Base-by-base conservation (phyloP, 2,797 vertebrate species). In the Staurois parvus region DNA sequence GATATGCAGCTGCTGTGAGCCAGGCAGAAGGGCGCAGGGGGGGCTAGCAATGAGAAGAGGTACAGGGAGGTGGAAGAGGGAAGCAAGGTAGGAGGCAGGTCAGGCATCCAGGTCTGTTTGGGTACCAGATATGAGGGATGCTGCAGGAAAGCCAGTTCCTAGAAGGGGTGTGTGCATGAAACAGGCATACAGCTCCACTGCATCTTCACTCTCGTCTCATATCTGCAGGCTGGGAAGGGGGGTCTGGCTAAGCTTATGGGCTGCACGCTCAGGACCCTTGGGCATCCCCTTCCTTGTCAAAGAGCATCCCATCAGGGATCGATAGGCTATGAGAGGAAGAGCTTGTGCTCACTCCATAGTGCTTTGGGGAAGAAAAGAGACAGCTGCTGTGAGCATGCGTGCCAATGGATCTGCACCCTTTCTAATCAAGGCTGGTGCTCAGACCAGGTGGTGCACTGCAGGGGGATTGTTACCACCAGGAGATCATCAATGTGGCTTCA, bases 391-490 rank as follows among this genome's bases (percentile, higher is more conserved):
- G 85, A 83, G 85, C 85, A 87, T 87, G 85, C 85, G 85, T 87
- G 81, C 62, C 56, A 70, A 52, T 69, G 68, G 75, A 87, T 72
- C 81, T 87, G 81, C 85, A 87, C 85, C 85, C 80, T 86, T 87
- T 84, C 59, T 79, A 68, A 84, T 48, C 76, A 83, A 42, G 32
- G 34, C 69, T 75, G 37, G 62, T 68, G 42, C 56, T 79, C 29
- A 64, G 56, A 67, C 68, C 75, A 87, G 79, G 68, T 83, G 85
- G 34, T 87, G 85, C 85, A 84, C 85, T 84, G 85, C 85, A 83
- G 85, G 75, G 81, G 76, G 82, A 56, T 52, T 79, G 81, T 79
- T 87, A 87, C 76, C 62, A 4, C 72, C 12, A 6, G 52, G 37
- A 7, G 10, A 73, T 26, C 7, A 48, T 73, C 24, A 40, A n/a